A percentile compares a stretch with the other conserved stretches of the same genome.
Conservation (phyloP, 2,113 vertebrate genomes). For the Ceuthmochares aereus region DNA sequence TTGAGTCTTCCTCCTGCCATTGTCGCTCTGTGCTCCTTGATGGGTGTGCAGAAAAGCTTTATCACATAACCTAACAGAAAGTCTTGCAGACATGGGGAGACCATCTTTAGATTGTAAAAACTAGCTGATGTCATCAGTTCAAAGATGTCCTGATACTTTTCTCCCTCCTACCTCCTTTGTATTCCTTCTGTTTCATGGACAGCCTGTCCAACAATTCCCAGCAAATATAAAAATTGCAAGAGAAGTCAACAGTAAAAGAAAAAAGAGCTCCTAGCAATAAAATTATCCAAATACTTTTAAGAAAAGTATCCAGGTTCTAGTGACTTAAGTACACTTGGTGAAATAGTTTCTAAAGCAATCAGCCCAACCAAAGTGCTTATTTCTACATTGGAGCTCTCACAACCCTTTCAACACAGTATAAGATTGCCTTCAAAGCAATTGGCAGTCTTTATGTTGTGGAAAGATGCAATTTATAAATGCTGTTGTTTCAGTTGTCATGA, state of each 20-base stretch:
- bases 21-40: not conserved
- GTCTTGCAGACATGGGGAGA: not conserved
- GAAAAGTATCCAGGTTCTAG: not conserved
- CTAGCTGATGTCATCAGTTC: not conserved
- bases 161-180: not conserved
- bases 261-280: not conserved
- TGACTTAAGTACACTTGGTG: not conserved
- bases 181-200: not conserved
- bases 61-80: not conserved
- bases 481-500: not conserved
- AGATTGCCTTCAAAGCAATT: not conserved
- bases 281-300: not conserved
- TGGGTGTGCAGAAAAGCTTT: not conserved
- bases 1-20: not conserved
- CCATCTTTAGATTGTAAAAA: not conserved
- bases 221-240: not conserved
- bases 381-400: not conserved
- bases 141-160: not conserved
- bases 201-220: not conserved
- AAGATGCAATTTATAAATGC: not conserved
- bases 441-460: not conserved
- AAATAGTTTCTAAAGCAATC: not conserved
- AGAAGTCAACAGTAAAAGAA: not conserved
- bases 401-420: not conserved
- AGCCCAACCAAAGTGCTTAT: not conserved